Conservation (phyloP, 2,797 vertebrate genomes). For the Allobates femoralis region DNA sequence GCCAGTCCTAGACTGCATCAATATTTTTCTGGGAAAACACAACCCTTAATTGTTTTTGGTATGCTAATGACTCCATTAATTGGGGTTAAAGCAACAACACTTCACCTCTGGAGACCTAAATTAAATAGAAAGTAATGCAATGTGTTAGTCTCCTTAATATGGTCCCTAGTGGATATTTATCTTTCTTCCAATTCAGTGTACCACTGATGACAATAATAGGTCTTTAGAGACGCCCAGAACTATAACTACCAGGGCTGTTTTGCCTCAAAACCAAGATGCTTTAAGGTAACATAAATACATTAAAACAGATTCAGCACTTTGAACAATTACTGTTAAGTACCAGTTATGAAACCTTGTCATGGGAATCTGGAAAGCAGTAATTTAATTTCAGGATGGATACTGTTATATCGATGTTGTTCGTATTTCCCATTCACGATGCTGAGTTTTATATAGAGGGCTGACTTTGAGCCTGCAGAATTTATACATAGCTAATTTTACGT, state of each 20-base stretch:
- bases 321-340: constrained; percentile 5
- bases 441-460: not conserved
- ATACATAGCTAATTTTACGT: not conserved
- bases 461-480: not conserved
- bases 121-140: constrained; percentile 44
- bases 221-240: not conserved
- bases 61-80: constrained; percentile 57
- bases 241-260: constrained; percentile 35
- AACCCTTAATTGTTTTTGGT: constrained; percentile 42
- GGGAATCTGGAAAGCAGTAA: constrained; percentile 16
- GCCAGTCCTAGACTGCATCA: constrained; percentile 24
- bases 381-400: not conserved
- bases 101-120: constrained; percentile 42
- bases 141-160: constrained; percentile 25
- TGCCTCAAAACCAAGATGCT: constrained; percentile 6
- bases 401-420: not conserved
- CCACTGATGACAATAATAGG: constrained; percentile 37
- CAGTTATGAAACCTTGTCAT: constrained; percentile 22
- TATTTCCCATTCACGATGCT: not conserved
- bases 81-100: constrained; percentile 57
- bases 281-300: constrained; percentile 20
- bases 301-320: constrained; percentile 17
- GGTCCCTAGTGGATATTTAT: constrained; percentile 40
- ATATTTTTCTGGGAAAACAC: constrained; percentile 30
- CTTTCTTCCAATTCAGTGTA: constrained; percentile 3